phyloP scores from a whole-genome alignment of 2,888 invertebrate species.

The Plebejus argus region DNA sequence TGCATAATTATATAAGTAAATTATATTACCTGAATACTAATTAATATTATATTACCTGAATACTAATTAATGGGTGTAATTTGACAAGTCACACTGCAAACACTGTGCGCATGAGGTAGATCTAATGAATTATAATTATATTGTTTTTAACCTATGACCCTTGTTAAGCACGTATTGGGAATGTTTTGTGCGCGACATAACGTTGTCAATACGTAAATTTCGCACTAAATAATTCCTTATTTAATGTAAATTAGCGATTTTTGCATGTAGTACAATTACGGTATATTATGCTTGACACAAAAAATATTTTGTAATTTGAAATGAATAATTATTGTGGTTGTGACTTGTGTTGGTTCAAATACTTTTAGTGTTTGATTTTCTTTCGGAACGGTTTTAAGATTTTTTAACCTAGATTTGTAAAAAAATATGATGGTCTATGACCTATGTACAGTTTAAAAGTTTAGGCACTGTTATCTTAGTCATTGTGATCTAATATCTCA shows the following conservation, averaged over 20 bases:
- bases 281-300: background rate
- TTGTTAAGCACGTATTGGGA: slow-evolving; percentile 1
- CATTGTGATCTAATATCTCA: too few species aligned
- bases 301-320: background rate
- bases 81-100: background rate
- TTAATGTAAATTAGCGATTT: background rate
- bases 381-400: background rate
- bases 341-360: background rate
- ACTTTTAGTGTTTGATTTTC: background rate
- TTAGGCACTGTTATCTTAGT: background rate
- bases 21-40: background rate
- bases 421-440: too few species aligned
- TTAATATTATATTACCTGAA: background rate
- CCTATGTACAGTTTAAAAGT: background rate
- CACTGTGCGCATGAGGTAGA: background rate
- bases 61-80: background rate
- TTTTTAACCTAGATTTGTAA: too few species aligned
- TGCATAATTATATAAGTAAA: too few species aligned
- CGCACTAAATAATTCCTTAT: slow-evolving; percentile 3
- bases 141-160: background rate
- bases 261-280: background rate
- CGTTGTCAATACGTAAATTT: background rate
- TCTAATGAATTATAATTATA: background rate
- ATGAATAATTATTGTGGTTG: background rate
- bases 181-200: background rate